Evolutionary conservation across 2,797 vertebrate genomes (phyloP), one percentile per base, ranked within the genome.

Genomic region (Alca torda): DNA sequence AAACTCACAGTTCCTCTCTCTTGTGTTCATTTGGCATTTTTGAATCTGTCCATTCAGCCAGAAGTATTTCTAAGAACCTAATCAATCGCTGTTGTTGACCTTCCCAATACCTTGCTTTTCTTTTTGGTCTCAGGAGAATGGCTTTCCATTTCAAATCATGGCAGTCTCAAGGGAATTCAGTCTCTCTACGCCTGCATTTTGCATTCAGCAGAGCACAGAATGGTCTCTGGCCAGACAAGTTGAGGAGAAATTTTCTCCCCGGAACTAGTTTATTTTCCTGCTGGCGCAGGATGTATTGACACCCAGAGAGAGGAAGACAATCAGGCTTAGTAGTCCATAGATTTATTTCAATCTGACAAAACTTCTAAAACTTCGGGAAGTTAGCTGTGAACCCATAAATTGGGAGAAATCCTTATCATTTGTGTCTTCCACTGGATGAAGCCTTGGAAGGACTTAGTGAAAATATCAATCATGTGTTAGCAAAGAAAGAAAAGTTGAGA

Each of bases 51-150:
- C 37, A 28, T 63, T 77, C 41, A 72, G 28, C 6, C 72, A 84
- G 61, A 94, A 92, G 46, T 73, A 91, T 88, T 92, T 96, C 50
- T 67, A 94, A 82, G 69, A 92, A 86, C 25, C 39, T 46, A 45
- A 89, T 64, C 41, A 43, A 39, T 87, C 2, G 1, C 11, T 65
- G 16, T 14, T 61, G 56, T 11, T 93, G 54, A 79, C 69, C n/a
- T 56, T 91, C 48, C 43, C 16, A 35, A 48, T 48, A 57, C 15
- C 9, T n/a, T 67, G 24, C 28, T 83, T 89, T 77, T 74, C 70
- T 37, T 69, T 86, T 81, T 60, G 14, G 57, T 85, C 72, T 72
- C 81, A 54, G 54, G 28, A 76, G 37, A 76, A 78, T 33, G 15
- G 56, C 75, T 78, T 74, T 85, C 61, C 46, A 67, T 73, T 80